Base-by-base conservation (phyloP, 2,888 invertebrate species). In the Epistrophella euchroma region DNA sequence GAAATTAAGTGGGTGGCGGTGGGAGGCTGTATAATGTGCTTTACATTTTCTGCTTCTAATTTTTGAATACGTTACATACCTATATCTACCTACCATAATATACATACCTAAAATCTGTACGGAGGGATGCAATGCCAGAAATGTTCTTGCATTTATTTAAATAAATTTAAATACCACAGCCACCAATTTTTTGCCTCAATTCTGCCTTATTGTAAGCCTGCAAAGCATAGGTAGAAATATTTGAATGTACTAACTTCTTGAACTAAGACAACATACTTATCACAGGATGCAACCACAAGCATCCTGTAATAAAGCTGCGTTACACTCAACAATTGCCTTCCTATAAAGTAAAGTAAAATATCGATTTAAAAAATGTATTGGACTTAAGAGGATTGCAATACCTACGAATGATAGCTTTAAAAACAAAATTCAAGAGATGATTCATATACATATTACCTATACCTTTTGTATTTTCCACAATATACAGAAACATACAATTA, bases 1-100 rank as follows among this genome's bases (percentile, higher is more conserved):
- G 82, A 86, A 86, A 86, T 86, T 82, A 86, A 86, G 74, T 78
- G 77, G 86, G 82, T 82, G 78, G 82, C 55, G n/a, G 56, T 62
- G 47, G 80, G 71, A 71, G 62, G 71, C 66, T 60, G 76, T 32
- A 52, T 82, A 77, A 77, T 77, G 62, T 78, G 76, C 43, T 73
- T 73, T 76, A 37, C 50, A 37, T 28, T 73, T 81, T 73, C 64
- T 76, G 58, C 35, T 56, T 58, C 68, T 56, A 73, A 78, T 73
- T 62, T 83, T 70, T 37, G 47, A 78, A 78, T 83, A 55, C 58
- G 68, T 55, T 68, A 68, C 72, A 73, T 68, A 68, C n/a, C n/a
- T n/a, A n/a, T n/a, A n/a, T n/a, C n/a, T 73, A 50, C 7, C 19
- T 19, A 19, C 43, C n/a, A 40, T 40, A 40, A 43, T 43, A 43